These are phyloP conservation scores for Ostrea denselamellosa DNA, from an alignment of 1,140 invertebrate genomes.

Conservation along the genomic window DNA sequence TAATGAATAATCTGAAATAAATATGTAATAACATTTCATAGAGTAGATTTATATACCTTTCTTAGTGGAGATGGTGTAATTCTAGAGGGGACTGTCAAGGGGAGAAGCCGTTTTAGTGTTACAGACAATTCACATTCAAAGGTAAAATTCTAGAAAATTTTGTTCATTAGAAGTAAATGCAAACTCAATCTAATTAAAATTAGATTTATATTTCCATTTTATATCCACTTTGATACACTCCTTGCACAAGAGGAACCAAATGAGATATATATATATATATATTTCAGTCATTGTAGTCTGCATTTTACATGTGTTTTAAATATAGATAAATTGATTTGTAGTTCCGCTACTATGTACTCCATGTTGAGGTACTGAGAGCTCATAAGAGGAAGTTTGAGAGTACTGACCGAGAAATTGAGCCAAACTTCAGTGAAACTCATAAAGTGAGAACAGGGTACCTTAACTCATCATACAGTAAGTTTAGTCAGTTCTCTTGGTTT, in stretches of 20 bases:
- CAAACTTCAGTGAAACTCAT: slow-evolving; percentile 73
- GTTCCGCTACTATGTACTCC: slow-evolving; percentile 66
- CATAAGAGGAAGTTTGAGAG: slow-evolving; percentile 70
- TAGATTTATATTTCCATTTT: too few species aligned
- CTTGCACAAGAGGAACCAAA: too few species aligned
- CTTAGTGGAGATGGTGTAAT: slow-evolving; percentile 55
- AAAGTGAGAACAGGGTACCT: slow-evolving; percentile 72
- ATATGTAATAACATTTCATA: too few species aligned
- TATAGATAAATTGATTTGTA: slow-evolving; percentile 52
- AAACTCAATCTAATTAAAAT: too few species aligned
- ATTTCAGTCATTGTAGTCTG: too few species aligned
- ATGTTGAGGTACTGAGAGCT: slow-evolving; percentile 59
- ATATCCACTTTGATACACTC: too few species aligned
- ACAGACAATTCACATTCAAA: slow-evolving; percentile 50
- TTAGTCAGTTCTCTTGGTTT: neutral
- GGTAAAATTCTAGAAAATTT: slow-evolving; percentile 45
- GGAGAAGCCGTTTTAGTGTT: neutral
- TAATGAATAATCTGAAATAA: too few species aligned
- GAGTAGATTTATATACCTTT: neutral
- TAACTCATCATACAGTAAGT: slow-evolving; percentile 74
- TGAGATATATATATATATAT: too few species aligned
- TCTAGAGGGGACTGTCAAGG: slow-evolving; percentile 53
- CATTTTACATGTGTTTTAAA: neutral
- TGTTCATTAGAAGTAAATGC: too few species aligned
- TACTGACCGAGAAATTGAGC: slow-evolving; percentile 69